phyloP scores from a whole-genome alignment of 2,113 vertebrate genomes.

The Pionites leucogaster region DNA sequence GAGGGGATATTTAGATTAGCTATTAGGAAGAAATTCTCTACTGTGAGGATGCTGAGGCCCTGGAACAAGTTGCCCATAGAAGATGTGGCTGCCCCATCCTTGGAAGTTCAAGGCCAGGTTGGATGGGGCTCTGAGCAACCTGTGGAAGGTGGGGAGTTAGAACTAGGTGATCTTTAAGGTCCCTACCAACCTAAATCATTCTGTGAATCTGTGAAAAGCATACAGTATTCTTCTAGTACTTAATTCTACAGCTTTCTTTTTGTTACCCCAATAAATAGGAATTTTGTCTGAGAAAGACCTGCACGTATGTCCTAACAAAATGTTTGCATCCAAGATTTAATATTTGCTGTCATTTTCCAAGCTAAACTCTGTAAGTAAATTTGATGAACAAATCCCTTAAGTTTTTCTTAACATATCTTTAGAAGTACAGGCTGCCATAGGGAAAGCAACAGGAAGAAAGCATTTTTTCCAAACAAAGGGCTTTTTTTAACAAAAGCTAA shows the following conservation, averaged over 20 bases:
- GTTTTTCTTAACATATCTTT: neutral
- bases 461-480: neutral
- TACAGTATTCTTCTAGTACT: neutral
- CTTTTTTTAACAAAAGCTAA: neutral
- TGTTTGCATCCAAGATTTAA: neutral
- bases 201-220: neutral
- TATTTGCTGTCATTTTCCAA: neutral
- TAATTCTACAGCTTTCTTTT: neutral
- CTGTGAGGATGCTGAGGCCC: neutral
- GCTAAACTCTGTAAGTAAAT: neutral
- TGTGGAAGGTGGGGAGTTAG: neutral
- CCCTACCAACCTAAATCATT: neutral
- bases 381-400: neutral
- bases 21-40: neutral
- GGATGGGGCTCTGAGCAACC: neutral
- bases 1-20: neutral
- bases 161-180: neutral
- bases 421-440: neutral
- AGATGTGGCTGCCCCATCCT: neutral
- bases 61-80: neutral
- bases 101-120: neutral
- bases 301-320: neutral
- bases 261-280: neutral
- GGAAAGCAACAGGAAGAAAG: neutral
- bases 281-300: neutral